These are phyloP conservation scores for Indicator maculatus DNA, from an alignment of 2,113 vertebrate genomes.

Conservation along the genomic window DNA sequence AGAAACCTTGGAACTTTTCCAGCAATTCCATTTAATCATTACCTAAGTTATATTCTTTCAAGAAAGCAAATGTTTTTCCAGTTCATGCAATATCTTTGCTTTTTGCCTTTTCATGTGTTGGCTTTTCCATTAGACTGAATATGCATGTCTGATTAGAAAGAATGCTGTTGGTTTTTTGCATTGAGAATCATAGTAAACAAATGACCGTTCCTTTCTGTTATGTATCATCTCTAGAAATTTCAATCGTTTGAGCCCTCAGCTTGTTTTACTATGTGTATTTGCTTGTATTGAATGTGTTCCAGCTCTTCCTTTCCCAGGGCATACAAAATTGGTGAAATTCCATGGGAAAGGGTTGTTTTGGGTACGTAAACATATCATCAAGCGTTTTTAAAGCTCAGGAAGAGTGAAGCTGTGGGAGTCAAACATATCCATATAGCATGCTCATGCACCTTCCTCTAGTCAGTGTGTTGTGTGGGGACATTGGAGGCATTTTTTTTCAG, in stretches of 20 bases:
- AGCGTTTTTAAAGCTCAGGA: constrained; percentile 46
- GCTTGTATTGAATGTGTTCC: constrained; percentile 76
- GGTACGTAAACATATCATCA: constrained; percentile 60
- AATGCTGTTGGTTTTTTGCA: neutral
- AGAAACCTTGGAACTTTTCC: neutral
- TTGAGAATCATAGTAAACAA: neutral
- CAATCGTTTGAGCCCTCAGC: constrained; percentile 35
- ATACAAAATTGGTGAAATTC: constrained; percentile 75
- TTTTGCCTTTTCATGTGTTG: neutral
- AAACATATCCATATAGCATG: neutral
- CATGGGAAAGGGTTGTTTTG: constrained; percentile 73
- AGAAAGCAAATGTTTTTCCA: neutral
- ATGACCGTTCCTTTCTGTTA: constrained; percentile 22
- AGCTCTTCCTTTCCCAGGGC: constrained; percentile 76
- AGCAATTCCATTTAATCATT: neutral
- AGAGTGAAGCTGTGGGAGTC: constrained; percentile 22
- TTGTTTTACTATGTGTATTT: constrained; percentile 64
- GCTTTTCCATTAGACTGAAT: neutral
- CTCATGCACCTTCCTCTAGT: neutral
- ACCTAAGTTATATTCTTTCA: neutral
- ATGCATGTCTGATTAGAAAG: neutral
- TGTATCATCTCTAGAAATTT: constrained; percentile 31
- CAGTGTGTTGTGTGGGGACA: neutral
- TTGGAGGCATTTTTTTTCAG: neutral
- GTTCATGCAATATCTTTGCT: neutral